phyloP scores from a whole-genome alignment of 2,888 invertebrate genomes.

The Leuctra nigra region DNA sequence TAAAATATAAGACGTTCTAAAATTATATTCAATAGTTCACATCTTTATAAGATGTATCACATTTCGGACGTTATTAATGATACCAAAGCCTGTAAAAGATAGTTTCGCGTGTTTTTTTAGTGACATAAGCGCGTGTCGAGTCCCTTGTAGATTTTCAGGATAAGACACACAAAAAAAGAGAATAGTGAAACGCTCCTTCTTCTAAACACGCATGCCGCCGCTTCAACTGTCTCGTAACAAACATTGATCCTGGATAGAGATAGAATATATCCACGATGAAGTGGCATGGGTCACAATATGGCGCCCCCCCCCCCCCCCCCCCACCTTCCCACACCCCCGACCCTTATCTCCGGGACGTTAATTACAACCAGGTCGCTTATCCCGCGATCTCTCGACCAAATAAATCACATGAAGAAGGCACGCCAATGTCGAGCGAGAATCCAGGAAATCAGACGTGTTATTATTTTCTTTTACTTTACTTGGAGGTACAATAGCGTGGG shows the following conservation, averaged over 20 bases:
- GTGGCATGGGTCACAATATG: conserved; percentile 9
- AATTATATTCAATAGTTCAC: too few relatives aligned
- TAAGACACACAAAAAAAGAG: too few relatives aligned
- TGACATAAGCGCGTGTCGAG: conserved; percentile 14
- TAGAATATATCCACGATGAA: background rate
- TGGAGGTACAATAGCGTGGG: too few relatives aligned
- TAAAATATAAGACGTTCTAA: too few relatives aligned
- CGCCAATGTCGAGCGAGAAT: too few relatives aligned
- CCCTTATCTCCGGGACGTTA: conserved; percentile 25
- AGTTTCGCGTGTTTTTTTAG: conserved; percentile 9
- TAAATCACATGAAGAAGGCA: conserved; percentile 23
- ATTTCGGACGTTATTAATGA: too few relatives aligned
- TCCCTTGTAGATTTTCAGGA: conserved; percentile 14
- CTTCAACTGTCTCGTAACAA: background rate
- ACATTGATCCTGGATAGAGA: conserved; percentile 4
- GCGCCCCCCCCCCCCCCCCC: background rate
- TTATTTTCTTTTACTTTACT: too few relatives aligned
- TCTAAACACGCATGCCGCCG: background rate
- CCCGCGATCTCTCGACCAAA: conserved; percentile 25
- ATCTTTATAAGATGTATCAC: too few relatives aligned
- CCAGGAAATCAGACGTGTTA: too few relatives aligned
- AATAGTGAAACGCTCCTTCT: background rate
- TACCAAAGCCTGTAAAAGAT: background rate
- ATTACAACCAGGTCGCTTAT: conserved; percentile 24
- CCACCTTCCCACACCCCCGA: background rate